phyloP scores from a whole-genome alignment of 2,797 vertebrate genomes.

The Enteromius thamalakanensis region DNA sequence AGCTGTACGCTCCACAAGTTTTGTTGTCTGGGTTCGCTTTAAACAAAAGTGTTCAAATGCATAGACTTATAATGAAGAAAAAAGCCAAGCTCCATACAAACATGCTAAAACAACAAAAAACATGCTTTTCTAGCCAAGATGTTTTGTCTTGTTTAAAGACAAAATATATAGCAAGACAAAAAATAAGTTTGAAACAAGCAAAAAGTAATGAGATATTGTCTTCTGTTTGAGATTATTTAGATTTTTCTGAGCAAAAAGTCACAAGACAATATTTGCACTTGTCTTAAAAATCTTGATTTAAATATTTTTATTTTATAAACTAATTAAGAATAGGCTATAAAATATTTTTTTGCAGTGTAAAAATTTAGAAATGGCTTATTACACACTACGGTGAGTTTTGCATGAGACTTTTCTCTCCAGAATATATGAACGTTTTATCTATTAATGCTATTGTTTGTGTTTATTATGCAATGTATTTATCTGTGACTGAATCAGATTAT shows the following conservation, averaged over 20 bases:
- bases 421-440: not conserved
- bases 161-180: too few species aligned
- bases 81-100: not conserved
- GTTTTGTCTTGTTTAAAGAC: too few species aligned
- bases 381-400: not conserved
- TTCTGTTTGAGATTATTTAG: too few species aligned
- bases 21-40: not conserved
- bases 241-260: too few species aligned
- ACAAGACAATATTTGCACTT: too few species aligned
- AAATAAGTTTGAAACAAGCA: too few species aligned
- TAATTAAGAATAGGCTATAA: too few species aligned
- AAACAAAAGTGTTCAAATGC: not conserved
- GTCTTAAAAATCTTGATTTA: too few species aligned
- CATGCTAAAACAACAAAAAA: not conserved
- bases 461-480: not conserved
- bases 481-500: not conserved
- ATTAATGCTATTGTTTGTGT: not conserved
- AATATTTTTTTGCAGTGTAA: too few species aligned
- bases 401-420: not conserved
- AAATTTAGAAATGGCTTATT: not conserved
- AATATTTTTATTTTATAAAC: too few species aligned
- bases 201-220: too few species aligned
- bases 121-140: too few species aligned
- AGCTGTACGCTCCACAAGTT: not conserved
- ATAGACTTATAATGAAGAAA: not conserved